A percentile compares a stretch with the other conserved stretches of the same genome.
Evolutionary conservation across 1,140 invertebrate species (phyloP).

Genomic region (Drosophila lacertosa): DNA sequence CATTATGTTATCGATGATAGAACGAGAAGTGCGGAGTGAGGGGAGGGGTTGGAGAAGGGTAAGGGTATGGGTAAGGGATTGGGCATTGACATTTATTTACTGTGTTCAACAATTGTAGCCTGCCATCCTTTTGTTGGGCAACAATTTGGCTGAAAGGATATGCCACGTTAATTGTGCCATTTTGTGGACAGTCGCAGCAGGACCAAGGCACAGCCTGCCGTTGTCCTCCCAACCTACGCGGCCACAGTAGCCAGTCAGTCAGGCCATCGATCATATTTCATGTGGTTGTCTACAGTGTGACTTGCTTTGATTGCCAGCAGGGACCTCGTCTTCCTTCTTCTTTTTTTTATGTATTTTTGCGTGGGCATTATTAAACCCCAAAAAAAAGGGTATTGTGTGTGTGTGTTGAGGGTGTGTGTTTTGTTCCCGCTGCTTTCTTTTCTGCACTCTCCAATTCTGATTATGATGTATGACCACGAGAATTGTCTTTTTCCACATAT

Average conservation of each 20-base stretch:
- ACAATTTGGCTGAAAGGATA: constrained; percentile 80
- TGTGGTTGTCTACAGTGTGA: constrained; percentile 55
- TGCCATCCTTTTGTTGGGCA: constrained; percentile 56
- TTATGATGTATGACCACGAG: constrained; percentile 75
- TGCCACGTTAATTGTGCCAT: constrained; percentile 82
- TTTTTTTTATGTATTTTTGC: constrained; percentile 54
- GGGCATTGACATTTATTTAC: constrained; percentile 81
- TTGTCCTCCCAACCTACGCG: constrained; percentile 6
- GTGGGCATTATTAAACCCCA: constrained; percentile 44
- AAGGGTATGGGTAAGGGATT: constrained; percentile 2
- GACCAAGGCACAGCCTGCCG: constrained; percentile 16
- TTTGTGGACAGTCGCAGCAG: constrained; percentile 80
- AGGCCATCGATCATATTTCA: constrained; percentile 75
- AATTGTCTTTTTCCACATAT: constrained; percentile 4
- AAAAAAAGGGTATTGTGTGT: constrained; percentile 44
- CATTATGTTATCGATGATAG: constrained; percentile 73
- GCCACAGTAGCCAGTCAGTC: constrained; percentile 52
- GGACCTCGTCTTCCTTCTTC: constrained; percentile 30
- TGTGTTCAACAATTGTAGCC: constrained; percentile 76
- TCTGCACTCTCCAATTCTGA: constrained; percentile 36
- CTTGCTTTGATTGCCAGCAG: constrained; percentile 74
- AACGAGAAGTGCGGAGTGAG: too few species aligned
- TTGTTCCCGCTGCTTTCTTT: constrained; percentile 19
- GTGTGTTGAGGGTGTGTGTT: constrained; percentile 53
- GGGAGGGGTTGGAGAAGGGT: neutral